phyloP scores from a whole-genome alignment of 2,113 vertebrate species.

The Mesitornis unicolor region DNA sequence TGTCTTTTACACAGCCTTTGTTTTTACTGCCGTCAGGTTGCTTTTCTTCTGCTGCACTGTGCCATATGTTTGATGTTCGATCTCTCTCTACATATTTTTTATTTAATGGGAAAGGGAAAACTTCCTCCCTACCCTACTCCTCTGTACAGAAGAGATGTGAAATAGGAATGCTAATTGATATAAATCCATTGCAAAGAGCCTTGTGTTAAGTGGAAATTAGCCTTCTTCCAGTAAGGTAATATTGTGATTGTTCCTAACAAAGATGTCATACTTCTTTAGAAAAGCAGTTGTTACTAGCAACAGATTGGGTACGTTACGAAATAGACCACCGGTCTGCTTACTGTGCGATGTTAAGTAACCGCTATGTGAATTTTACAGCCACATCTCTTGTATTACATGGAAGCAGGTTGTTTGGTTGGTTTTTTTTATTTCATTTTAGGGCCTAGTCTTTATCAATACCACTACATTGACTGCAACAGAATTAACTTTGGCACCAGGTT shows the following conservation, averaged over 20 bases:
- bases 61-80: not conserved
- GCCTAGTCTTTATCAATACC: not conserved
- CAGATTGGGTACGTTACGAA: not conserved
- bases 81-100: not conserved
- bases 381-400: not conserved
- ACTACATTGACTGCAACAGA: rapidly evolving
- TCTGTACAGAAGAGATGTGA: not conserved
- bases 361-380: not conserved
- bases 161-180: not conserved
- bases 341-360: not conserved
- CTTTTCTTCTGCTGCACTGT: not conserved
- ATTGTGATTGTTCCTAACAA: not conserved
- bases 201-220: not conserved
- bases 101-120: not conserved
- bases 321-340: not conserved
- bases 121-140: not conserved
- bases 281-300: not conserved
- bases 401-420: too few relatives aligned
- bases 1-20: not conserved
- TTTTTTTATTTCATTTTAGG: not conserved
- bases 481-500: not conserved
- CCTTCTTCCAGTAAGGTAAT: not conserved
- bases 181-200: not conserved
- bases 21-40: not conserved
- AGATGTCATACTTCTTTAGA: not conserved